A percentile compares a stretch with the other conserved stretches of the same genome.
These are phyloP conservation scores for Rhinopithecus roxellana DNA, from an alignment of 2,113 vertebrate genomes.

Conservation along the genomic window DNA sequence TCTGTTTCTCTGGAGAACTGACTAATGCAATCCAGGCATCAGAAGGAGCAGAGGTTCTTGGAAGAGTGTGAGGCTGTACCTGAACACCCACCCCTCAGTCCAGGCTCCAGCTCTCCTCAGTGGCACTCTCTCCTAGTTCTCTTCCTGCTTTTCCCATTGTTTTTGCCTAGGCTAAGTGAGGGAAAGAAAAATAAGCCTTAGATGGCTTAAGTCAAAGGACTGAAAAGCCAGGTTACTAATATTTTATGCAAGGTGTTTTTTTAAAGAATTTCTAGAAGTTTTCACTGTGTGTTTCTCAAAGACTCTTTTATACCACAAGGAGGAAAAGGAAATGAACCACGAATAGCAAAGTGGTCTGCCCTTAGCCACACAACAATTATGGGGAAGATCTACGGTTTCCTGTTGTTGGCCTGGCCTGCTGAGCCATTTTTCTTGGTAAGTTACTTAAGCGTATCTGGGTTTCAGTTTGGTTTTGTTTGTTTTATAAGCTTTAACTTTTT, in stretches of 20 bases:
- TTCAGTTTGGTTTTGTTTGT: neutral
- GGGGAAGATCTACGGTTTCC: neutral
- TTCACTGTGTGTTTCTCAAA: constrained; percentile 31
- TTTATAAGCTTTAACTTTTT: neutral
- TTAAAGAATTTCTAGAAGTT: constrained; percentile 20
- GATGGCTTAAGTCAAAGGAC: neutral
- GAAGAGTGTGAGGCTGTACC: neutral
- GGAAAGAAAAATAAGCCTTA: neutral
- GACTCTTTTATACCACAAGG: neutral
- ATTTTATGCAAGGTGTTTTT: neutral
- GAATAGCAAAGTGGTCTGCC: neutral
- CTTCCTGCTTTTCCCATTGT: neutral
- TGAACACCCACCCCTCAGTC: neutral
- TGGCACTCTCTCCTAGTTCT: neutral
- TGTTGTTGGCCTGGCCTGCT: neutral
- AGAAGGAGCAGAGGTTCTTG: neutral
- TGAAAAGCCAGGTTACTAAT: neutral
- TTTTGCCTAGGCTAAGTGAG: neutral
- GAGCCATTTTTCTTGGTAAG: constrained; percentile 45
- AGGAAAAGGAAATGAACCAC: constrained; percentile 59
- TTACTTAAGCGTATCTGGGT: neutral
- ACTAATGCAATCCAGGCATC: neutral
- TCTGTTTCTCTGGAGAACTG: neutral
- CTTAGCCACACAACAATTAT: constrained; percentile 19
- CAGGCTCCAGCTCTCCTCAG: neutral